Evolutionary conservation across 2,113 vertebrate species (phyloP).

Genomic region (Bothrops jararaca): DNA sequence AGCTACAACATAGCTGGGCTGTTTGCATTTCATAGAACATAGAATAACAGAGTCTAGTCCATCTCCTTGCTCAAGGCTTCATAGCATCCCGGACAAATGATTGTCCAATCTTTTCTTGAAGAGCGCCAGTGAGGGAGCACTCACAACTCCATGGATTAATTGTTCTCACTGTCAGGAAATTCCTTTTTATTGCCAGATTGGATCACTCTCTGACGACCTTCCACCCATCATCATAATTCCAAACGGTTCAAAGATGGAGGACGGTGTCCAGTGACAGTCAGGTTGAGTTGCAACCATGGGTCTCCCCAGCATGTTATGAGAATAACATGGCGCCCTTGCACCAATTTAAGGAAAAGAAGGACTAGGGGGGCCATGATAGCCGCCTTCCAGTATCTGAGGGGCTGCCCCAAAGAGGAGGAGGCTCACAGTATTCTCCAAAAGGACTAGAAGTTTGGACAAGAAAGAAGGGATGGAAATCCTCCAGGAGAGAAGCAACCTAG

Average conservation of each 20-base stretch:
- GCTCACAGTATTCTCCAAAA: rapidly evolving
- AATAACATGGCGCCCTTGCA: not conserved
- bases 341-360: not conserved
- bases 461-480: not conserved
- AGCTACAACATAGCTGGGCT: not conserved
- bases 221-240: too few species aligned
- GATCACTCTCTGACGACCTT: too few species aligned
- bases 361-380: not conserved
- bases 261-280: too few species aligned
- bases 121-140: not conserved
- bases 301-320: too few species aligned
- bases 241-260: too few species aligned
- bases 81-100: not conserved
- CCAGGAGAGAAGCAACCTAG: not conserved
- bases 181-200: too few species aligned
- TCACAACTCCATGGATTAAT: too few species aligned
- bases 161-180: too few species aligned
- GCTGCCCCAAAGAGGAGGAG: not conserved
- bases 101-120: not conserved
- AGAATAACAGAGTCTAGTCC: not conserved
- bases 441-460: not conserved
- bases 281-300: too few species aligned
- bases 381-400: not conserved
- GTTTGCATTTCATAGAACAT: not conserved
- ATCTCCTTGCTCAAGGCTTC: not conserved